These are phyloP conservation scores for Ephialtes manifestator DNA, from an alignment of 2,888 invertebrate species.

Conservation along the genomic window DNA sequence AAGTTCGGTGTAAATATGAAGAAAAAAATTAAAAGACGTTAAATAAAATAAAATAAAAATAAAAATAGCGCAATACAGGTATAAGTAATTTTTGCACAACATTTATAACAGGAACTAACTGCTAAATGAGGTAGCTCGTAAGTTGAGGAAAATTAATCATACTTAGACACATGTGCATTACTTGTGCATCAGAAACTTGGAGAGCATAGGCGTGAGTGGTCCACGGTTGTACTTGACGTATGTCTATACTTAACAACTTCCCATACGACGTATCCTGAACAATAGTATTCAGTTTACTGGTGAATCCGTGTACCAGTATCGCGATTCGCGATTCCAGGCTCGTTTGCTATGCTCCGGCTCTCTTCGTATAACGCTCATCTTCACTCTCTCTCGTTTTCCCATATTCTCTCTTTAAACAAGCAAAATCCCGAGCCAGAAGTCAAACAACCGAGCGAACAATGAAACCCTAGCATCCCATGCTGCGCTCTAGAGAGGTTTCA, in stretches of 20 bases:
- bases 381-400: not conserved
- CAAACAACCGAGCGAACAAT: slow-evolving; percentile 64
- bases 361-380: slow-evolving; percentile 19
- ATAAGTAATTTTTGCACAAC: not conserved
- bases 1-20: too few relatives aligned
- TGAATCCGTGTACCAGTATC: slow-evolving; percentile 2
- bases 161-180: slow-evolving; percentile 2
- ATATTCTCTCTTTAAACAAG: slow-evolving; percentile 62
- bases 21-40: too few relatives aligned
- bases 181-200: not conserved
- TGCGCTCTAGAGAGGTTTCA: slow-evolving; percentile 53
- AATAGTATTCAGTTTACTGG: slow-evolving; percentile 36
- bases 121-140: not conserved
- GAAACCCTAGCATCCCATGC: slow-evolving; percentile 28
- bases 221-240: not conserved
- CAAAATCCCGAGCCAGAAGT: slow-evolving; percentile 58
- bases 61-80: too few relatives aligned
- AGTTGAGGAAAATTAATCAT: slow-evolving; percentile 18
- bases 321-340: slow-evolving; percentile 1
- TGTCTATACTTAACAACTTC: slow-evolving; percentile 12
- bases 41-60: too few relatives aligned
- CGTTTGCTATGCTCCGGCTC: slow-evolving; percentile 28
- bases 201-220: not conserved
- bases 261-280: slow-evolving; percentile 14
- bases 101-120: not conserved